Evolutionary conservation across 1,140 invertebrate genomes (phyloP).

Genomic region (Pseudomyrmex sp.): DNA sequence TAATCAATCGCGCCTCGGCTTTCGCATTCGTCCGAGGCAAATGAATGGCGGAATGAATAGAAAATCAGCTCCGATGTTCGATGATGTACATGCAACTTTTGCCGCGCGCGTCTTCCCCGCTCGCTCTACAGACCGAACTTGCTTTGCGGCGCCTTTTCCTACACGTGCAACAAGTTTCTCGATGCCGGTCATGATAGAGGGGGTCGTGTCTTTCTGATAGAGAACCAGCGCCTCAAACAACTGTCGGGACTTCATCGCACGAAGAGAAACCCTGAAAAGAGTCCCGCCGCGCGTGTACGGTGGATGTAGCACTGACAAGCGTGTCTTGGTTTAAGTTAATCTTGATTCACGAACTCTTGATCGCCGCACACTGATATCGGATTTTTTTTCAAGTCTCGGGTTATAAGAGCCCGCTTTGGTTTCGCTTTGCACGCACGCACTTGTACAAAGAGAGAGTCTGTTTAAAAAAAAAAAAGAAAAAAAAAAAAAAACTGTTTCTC

Average conservation of each 20-base stretch:
- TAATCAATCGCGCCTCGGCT: neutral
- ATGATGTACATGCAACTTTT: conserved; percentile 35
- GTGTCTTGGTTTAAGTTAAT: conserved; percentile 45
- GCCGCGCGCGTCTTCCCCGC: conserved; percentile 1
- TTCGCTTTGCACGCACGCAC: neutral
- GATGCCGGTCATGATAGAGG: conserved; percentile 60
- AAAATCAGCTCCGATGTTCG: conserved; percentile 33
- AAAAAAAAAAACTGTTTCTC: neutral
- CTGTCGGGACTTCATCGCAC: conserved; percentile 26
- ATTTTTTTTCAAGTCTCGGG: conserved; percentile 23
- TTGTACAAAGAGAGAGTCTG: neutral
- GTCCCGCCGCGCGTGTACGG: neutral
- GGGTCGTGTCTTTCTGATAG: conserved; percentile 54
- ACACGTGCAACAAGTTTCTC: conserved; percentile 67
- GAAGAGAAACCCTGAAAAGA: conserved; percentile 36
- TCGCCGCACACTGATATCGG: neutral
- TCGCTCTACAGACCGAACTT: neutral
- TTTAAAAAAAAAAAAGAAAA: neutral
- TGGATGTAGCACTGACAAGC: conserved; percentile 32
- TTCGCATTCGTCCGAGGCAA: neutral
- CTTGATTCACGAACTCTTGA: conserved; percentile 32
- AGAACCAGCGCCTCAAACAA: conserved; percentile 31
- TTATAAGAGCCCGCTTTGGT: neutral
- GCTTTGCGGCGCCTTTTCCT: conserved; percentile 62
- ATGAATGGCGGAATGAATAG: conserved; percentile 10